Percentiles rank a stretch among this genome's conserved stretches.
phyloP scores from a whole-genome alignment of 2,888 invertebrate genomes.

The Sturmia bella region DNA sequence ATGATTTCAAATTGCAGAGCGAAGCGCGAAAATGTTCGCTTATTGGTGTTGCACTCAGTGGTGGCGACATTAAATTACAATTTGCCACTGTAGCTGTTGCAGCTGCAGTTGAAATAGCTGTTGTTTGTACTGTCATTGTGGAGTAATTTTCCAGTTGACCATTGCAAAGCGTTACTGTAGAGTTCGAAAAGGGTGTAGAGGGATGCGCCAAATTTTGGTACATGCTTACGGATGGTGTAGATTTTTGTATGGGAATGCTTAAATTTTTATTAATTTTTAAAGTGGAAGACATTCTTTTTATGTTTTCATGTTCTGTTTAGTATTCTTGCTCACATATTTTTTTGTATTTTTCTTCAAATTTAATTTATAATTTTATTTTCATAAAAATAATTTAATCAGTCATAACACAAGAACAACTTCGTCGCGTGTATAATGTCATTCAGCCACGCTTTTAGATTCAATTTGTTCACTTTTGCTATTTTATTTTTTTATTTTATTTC shows the following conservation, averaged over 20 bases:
- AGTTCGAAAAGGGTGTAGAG: slow-evolving; percentile 50
- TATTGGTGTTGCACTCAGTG: slow-evolving; percentile 74
- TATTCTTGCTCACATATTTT: slow-evolving; percentile 4
- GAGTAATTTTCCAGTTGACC: slow-evolving; percentile 45
- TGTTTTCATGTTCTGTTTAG: slow-evolving; percentile 21
- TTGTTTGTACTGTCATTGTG: slow-evolving; percentile 38
- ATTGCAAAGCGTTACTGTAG: slow-evolving; percentile 27
- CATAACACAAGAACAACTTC: slow-evolving; percentile 43
- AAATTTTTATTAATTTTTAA: slow-evolving; percentile 73
- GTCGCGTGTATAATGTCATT: slow-evolving; percentile 66
- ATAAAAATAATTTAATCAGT: slow-evolving; percentile 43
- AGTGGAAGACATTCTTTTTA: slow-evolving; percentile 74
- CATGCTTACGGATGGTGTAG: slow-evolving; percentile 56
- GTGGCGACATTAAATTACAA: slow-evolving; percentile 76
- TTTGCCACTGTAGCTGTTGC: slow-evolving; percentile 44
- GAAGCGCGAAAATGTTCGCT: slow-evolving; percentile 73
- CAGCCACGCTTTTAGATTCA: slow-evolving; percentile 56
- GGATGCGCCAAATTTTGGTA: slow-evolving; percentile 58
- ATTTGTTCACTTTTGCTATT: slow-evolving; percentile 46
- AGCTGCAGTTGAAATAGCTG: slow-evolving; percentile 58
- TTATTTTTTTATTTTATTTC: slow-evolving; percentile 38
- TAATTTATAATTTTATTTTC: slow-evolving; percentile 1
- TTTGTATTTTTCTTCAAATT: not conserved
- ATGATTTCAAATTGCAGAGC: slow-evolving; percentile 73
- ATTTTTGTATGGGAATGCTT: slow-evolving; percentile 71